Evolutionary conservation across 2,113 vertebrate species (phyloP), one percentile per base, ranked within the genome.

Genomic region (Symphodus melops): DNA sequence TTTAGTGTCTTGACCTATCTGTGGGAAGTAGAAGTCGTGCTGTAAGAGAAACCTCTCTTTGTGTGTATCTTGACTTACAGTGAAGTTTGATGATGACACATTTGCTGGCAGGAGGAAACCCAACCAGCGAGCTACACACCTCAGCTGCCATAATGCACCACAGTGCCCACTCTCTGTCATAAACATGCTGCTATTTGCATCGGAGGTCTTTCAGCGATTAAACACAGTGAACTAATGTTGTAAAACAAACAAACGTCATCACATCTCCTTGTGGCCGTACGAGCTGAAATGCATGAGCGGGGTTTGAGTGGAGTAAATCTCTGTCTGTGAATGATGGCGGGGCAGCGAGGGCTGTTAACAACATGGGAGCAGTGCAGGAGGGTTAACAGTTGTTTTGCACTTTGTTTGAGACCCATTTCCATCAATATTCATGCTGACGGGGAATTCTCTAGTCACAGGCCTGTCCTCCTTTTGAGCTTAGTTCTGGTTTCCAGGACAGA

Each of bases 391-490:
- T 89, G 75, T 90, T 89, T 68, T 83, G 67, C 76, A 41, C 79
- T 83, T 77, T 23, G 64, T 85, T 71, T 84, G 80, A 88, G 82
- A 83, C 63, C 56, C 23, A 56, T 86, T 86, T 53, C 63, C 81
- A 87, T 92, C 84, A 87, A 86, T 83, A 89, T 91, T 92, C 78
- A 91, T 88, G 81, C 56, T 52, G 54, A 75, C 73, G 68, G 73
- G 23, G 56, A 74, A 66, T 51, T 90, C 85, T 87, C 61, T 1
- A 44, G 70, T 75, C 74, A 53, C 28, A 49, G 57, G 52, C 58
- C 71, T 79, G 79, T 61, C 85, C 79, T 82, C 64, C 39, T 76
- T 81, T 87, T 86, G 69, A 66, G 49, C 42, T 46, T 48, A 80
- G 83, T 90, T 89, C 77, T 36, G 13, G 83, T 88, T 89, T 85